phyloP scores from a whole-genome alignment of 1,140 invertebrate genomes.

The Drosophila oshimai region DNA sequence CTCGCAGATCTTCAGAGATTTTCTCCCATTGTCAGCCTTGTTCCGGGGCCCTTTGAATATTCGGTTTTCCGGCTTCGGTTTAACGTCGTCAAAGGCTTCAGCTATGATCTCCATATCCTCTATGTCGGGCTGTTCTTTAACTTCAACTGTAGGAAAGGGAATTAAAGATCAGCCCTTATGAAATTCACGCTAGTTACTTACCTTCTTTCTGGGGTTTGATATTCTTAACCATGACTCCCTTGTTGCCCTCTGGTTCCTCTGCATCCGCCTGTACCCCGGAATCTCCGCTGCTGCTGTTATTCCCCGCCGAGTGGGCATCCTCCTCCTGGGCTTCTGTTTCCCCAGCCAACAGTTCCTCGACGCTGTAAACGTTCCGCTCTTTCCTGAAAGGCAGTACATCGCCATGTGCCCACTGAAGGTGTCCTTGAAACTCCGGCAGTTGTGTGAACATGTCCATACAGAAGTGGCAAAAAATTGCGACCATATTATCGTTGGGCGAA shows the following conservation, averaged over 20 bases:
- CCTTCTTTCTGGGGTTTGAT: background rate
- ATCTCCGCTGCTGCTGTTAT: background rate
- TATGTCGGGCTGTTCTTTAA: background rate
- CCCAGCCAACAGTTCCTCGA: constrained; percentile 45
- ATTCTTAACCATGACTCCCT: too few relatives aligned
- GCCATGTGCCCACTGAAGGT: constrained; percentile 48
- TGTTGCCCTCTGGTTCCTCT: background rate
- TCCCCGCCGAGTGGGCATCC: background rate
- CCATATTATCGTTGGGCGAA: constrained; percentile 47
- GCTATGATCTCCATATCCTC: too few relatives aligned
- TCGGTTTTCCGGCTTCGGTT: background rate
- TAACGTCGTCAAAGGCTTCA: too few relatives aligned
- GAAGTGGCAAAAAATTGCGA: constrained; percentile 56
- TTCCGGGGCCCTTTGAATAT: background rate
- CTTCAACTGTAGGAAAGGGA: background rate
- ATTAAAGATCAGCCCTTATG: background rate
- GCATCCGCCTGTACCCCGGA: background rate
- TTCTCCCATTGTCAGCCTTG: background rate
- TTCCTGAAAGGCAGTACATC: constrained; percentile 36
- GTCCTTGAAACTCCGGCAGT: constrained; percentile 48
- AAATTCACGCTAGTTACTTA: background rate
- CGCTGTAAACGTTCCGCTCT: constrained; percentile 44
- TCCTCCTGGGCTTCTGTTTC: constrained; percentile 3
- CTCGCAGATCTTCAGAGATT: constrained; percentile 14
- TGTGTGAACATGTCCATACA: constrained; percentile 46